Percentiles rank a stretch among this genome's conserved stretches.
phyloP scores from a whole-genome alignment of 2,113 vertebrate species.

The Platanista minor region DNA sequence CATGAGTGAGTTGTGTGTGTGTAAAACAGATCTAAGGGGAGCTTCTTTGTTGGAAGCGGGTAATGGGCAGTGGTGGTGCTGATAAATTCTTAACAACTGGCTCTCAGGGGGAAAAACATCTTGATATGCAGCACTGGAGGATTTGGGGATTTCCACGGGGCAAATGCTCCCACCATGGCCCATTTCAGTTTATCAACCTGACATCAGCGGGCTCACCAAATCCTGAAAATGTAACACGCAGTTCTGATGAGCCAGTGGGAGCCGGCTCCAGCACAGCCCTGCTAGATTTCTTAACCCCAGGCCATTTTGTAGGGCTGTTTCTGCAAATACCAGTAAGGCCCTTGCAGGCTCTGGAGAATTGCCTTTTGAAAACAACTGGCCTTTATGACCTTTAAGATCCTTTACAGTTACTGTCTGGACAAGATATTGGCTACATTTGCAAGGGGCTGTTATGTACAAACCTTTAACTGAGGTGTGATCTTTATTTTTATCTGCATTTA shows the following conservation, averaged over 20 bases:
- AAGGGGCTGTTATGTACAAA: neutral
- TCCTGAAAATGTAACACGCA: neutral
- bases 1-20: neutral
- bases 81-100: neutral
- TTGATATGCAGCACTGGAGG: neutral
- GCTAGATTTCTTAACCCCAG: neutral
- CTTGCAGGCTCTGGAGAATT: neutral
- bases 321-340: neutral
- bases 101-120: neutral
- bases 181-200: neutral
- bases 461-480: constrained; percentile 38
- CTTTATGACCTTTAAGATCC: neutral
- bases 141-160: neutral
- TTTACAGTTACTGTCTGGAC: constrained; percentile 18
- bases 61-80: neutral
- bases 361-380: neutral
- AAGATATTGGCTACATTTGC: constrained; percentile 46
- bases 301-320: neutral
- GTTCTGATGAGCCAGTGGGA: neutral
- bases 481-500: constrained; percentile 43
- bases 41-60: neutral
- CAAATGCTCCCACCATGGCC: neutral
- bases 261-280: neutral
- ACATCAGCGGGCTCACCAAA: neutral
- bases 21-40: neutral